Conservation (phyloP, 2,113 vertebrate genomes). For the Mirza zaza region DNA sequence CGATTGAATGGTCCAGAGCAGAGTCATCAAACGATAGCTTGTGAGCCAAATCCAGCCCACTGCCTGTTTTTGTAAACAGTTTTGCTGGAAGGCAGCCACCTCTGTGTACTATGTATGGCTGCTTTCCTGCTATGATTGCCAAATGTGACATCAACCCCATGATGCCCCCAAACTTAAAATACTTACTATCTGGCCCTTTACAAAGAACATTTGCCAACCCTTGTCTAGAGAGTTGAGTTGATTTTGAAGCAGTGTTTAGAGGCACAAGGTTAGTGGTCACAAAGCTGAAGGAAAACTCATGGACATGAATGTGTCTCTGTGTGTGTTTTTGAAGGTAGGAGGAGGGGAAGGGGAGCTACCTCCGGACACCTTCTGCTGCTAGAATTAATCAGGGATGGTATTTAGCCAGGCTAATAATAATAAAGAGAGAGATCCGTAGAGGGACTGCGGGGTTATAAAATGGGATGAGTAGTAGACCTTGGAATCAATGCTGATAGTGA, state of each 20-base stretch:
- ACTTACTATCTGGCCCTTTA: background rate
- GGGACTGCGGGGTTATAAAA: background rate
- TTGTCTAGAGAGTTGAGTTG: background rate
- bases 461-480: background rate
- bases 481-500: background rate
- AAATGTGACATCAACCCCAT: background rate
- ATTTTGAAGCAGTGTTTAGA: background rate
- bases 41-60: background rate
- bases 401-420: background rate
- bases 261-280: background rate
- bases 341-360: background rate
- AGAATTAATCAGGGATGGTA: background rate
- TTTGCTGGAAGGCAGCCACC: constrained; percentile 7
- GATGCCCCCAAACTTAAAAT: background rate
- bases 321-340: background rate
- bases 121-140: background rate
- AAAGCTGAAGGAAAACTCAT: background rate
- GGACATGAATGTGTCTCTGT: background rate
- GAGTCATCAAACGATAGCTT: background rate
- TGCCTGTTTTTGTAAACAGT: background rate
- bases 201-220: background rate
- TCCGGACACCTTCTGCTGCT: background rate
- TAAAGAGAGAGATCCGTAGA: background rate
- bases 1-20: background rate
- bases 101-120: background rate